phyloP scores from a whole-genome alignment of 1,140 invertebrate species.

The Bombus polaris region DNA sequence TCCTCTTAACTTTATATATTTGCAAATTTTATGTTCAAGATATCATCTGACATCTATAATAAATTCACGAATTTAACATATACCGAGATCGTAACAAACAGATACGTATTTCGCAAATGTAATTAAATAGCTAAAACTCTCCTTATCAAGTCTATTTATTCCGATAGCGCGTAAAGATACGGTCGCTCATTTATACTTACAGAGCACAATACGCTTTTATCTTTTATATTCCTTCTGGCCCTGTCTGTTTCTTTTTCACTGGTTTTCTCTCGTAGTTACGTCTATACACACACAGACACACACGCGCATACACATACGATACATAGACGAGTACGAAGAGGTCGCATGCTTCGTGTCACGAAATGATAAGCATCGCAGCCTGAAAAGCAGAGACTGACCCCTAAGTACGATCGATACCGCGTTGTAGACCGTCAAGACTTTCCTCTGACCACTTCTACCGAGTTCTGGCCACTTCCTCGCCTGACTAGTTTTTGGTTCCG shows the following conservation, averaged over 20 bases:
- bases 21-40: not conserved
- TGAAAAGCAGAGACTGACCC: constrained; percentile 71
- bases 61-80: too few relatives aligned
- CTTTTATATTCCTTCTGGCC: not conserved
- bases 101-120: not conserved
- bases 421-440: constrained; percentile 61
- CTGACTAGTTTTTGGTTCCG: constrained; percentile 50
- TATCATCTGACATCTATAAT: not conserved
- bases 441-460: constrained; percentile 43
- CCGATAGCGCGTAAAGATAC: not conserved
- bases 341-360: constrained; percentile 67
- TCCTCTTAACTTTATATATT: not conserved
- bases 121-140: not conserved
- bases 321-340: constrained; percentile 1
- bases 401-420: constrained; percentile 65
- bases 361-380: constrained; percentile 69
- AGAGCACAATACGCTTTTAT: constrained; percentile 8
- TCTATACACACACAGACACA: not conserved
- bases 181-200: not conserved
- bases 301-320: too few relatives aligned
- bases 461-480: constrained; percentile 41
- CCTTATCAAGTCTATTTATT: not conserved
- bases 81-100: not conserved
- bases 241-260: constrained; percentile 30
- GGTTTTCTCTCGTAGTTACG: not conserved